phyloP scores from a whole-genome alignment of 2,113 vertebrate species.

The Lepidothrix coronata region DNA sequence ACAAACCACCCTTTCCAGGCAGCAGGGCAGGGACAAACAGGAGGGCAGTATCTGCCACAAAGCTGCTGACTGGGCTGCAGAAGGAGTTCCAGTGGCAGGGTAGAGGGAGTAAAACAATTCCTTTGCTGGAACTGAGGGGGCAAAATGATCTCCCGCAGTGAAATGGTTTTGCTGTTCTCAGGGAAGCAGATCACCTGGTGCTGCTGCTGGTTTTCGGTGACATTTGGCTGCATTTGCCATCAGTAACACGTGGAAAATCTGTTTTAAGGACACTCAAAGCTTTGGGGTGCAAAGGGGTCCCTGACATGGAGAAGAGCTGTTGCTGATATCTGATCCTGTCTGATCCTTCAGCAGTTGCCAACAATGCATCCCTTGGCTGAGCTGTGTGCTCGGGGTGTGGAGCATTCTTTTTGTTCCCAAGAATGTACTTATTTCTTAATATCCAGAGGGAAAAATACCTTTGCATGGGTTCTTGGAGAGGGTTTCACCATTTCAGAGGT shows the following conservation, averaged over 20 bases:
- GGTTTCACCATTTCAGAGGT: background rate
- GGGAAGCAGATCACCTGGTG: background rate
- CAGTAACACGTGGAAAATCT: background rate
- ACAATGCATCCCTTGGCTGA: rapidly evolving
- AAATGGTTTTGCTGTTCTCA: background rate
- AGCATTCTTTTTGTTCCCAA: background rate
- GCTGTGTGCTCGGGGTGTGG: background rate
- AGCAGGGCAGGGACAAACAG: background rate
- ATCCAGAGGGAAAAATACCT: background rate
- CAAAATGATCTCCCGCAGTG: background rate
- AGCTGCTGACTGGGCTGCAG: background rate
- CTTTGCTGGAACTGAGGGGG: background rate
- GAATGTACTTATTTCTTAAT: background rate
- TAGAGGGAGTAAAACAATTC: background rate
- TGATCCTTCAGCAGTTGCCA: background rate
- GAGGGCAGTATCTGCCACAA: background rate
- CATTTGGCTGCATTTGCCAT: background rate
- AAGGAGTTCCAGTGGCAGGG: background rate
- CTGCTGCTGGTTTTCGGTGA: background rate
- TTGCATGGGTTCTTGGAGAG: rapidly evolving
- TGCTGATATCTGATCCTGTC: background rate
- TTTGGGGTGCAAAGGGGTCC: background rate
- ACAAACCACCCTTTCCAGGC: background rate
- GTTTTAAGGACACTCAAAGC: background rate
- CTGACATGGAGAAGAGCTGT: background rate